Evolutionary conservation across 1,140 invertebrate species (phyloP).

Genomic region (Leptopilina clavipes): DNA sequence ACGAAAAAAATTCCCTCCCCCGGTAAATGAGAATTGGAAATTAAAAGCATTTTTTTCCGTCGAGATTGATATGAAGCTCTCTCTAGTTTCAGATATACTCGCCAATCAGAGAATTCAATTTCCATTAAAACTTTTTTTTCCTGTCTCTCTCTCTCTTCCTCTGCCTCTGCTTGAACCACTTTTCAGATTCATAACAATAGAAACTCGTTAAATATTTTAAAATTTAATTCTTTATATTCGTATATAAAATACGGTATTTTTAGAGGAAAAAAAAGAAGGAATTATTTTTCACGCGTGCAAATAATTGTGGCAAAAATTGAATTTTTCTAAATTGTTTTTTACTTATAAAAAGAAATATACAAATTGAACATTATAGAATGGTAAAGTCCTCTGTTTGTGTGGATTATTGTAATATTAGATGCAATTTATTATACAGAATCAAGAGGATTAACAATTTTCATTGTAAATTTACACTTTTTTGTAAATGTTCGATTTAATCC

Average conservation of each 20-base stretch:
- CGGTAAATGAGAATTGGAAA: background rate
- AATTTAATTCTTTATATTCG: background rate
- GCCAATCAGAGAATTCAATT: conserved; percentile 16
- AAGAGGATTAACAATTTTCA: conserved; percentile 2
- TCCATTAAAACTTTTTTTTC: conserved; percentile 1
- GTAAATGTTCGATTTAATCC: background rate
- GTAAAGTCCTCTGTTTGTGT: background rate
- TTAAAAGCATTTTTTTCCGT: background rate
- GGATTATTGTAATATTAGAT: background rate
- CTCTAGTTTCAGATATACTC: background rate
- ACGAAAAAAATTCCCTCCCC: background rate
- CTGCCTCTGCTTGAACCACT: background rate
- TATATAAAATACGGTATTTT: background rate
- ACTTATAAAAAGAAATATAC: no score
- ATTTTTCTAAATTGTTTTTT: background rate
- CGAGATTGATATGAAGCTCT: background rate
- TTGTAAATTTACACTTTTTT: background rate
- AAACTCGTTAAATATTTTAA: conserved; percentile 8
- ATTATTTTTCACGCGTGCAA: background rate
- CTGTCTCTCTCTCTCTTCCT: background rate
- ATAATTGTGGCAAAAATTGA: background rate
- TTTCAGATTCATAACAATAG: background rate
- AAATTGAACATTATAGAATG: background rate
- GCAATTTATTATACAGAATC: conserved; percentile 2
- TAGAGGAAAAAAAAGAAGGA: background rate